These are phyloP conservation scores for Neria commutata DNA, from an alignment of 2,888 invertebrate species.

Conservation along the genomic window DNA sequence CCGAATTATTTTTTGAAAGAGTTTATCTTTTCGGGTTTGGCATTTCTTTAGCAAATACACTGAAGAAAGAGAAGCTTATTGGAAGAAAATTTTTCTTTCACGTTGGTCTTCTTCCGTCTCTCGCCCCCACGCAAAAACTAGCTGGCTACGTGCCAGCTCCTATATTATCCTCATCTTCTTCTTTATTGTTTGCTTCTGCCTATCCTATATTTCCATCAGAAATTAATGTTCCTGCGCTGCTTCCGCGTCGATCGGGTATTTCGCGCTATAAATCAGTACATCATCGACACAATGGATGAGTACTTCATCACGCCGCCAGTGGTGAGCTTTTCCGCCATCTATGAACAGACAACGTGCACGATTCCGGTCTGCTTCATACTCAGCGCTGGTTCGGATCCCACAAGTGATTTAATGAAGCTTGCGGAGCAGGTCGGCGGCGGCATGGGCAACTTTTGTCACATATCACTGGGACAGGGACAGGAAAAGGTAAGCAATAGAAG, in stretches of 20 bases:
- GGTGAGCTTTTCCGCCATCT: conserved; percentile 79
- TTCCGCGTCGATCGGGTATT: conserved; percentile 89
- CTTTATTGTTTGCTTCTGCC: background rate
- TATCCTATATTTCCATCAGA: conserved; percentile 53
- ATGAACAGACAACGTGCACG: conserved; percentile 79
- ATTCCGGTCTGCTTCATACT: conserved; percentile 92
- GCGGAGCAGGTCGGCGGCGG: conserved; percentile 75
- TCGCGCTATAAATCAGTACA: conserved; percentile 83
- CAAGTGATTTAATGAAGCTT: conserved; percentile 81
- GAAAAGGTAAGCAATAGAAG: conserved; percentile 72
- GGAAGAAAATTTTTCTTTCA: too few species aligned
- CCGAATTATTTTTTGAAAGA: too few species aligned
- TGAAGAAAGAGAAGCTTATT: too few species aligned
- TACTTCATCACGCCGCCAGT: conserved; percentile 89
- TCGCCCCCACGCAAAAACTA: too few species aligned
- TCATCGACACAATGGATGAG: conserved; percentile 82
- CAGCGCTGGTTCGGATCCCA: conserved; percentile 93
- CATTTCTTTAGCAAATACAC: too few species aligned
- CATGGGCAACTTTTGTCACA: conserved; percentile 80
- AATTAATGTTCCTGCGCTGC: conserved; percentile 84
- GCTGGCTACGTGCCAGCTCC: too few species aligned
- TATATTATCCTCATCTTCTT: background rate
- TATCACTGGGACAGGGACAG: conserved; percentile 94
- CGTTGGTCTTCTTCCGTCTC: too few species aligned
- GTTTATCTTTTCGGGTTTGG: too few species aligned